Evolutionary conservation across 2,888 invertebrate genomes (phyloP), one percentile per base, ranked within the genome.

Genomic region (Chaetogeoica ovagalla): DNA sequence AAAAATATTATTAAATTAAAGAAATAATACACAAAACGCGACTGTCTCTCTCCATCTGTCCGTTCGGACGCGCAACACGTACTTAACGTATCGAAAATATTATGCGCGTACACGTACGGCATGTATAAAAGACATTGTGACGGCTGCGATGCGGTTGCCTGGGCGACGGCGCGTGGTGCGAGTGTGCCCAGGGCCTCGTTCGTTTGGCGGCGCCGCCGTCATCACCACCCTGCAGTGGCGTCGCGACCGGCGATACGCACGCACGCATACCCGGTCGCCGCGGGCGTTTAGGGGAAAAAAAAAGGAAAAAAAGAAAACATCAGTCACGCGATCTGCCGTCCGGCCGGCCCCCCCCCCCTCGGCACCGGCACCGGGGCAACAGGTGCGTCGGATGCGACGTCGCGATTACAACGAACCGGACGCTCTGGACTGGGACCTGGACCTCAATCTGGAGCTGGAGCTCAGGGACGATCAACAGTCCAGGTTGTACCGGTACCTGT

Each of bases 391-490:
- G 63, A 79, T 79, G 77, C 77, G 77, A 55, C 76, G 76, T 17
- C 77, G 77, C 13, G 55, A 60, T 17, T 17, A n/a, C 62, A 77
- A 63, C 57, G 81, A 81, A 39, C 82, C 81, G 60, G 82, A 83
- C 79, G 82, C 83, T 8, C 68, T 83, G 75, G 83, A 83, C 65
- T 83, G 83, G 83, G 83, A 83, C 70, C 72, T 83, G 62, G 83
- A 83, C 83, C 62, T 83, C 17, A 83, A 83, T 77, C 82, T 83
- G 63, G 83, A 83, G 77, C 60, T 83, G 65, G 81, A 81, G 65
- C 77, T 81, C 43, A 55, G 82, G 81, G 70, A 79, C 70, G 82
- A 82, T 77, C 82, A 75, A 65, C 82, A 71, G 81, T 82, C 59
- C 74, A 83, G 81, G 79, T 81, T 83, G 62, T 83, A 83, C 79